Evolutionary conservation across 2,113 vertebrate species (phyloP).

Genomic region (Ochotona princeps): DNA sequence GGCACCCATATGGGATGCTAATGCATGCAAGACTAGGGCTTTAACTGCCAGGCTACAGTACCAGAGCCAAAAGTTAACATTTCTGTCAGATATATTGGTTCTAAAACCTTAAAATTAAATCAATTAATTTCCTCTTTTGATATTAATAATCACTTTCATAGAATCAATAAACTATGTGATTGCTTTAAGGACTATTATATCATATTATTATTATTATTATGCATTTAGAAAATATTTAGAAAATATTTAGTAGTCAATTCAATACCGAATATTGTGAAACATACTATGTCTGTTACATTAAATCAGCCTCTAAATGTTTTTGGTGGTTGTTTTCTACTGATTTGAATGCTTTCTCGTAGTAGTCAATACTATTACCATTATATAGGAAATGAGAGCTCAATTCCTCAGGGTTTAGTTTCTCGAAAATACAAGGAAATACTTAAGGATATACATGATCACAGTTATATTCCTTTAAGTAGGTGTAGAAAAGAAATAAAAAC

Average conservation of each 20-base stretch:
- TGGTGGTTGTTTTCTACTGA: background rate
- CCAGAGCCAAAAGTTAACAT: background rate
- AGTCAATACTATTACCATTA: constrained; percentile 10
- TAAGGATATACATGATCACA: background rate
- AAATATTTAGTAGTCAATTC: constrained; percentile 59
- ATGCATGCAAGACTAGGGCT: too few relatives aligned
- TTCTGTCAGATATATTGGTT: background rate
- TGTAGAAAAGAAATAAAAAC: background rate
- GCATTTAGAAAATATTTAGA: constrained; percentile 58
- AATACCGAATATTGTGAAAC: constrained; percentile 42
- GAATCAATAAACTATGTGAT: constrained; percentile 36
- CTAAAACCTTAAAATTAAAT: constrained; percentile 3
- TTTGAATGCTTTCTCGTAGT: background rate
- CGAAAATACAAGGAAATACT: background rate
- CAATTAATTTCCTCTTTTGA: constrained; percentile 6
- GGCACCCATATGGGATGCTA: too few relatives aligned
- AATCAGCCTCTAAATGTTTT: constrained; percentile 39
- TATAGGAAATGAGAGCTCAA: background rate
- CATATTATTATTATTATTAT: constrained; percentile 59
- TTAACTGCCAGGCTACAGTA: too few relatives aligned
- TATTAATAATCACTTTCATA: constrained; percentile 41
- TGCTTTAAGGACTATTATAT: constrained; percentile 52
- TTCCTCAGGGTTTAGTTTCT: background rate
- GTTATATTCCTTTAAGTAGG: background rate
- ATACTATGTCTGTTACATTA: constrained; percentile 39